Evolutionary conservation across 37 sponge, comb jelly and placozoan species (phyloP), one percentile per base, ranked within the genome.

Genomic region (Corticium candelabrum): DNA sequence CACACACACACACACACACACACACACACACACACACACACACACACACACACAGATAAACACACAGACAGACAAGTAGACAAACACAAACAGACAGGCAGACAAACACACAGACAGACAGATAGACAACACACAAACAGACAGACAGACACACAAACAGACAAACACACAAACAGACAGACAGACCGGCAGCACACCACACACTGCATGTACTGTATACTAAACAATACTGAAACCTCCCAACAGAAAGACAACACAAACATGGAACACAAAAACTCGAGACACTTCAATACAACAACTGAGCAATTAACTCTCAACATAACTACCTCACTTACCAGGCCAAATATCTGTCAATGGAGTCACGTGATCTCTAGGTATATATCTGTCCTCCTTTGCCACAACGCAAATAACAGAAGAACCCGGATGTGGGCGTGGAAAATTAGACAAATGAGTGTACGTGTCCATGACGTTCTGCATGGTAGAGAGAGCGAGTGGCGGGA

Each of bases 351-450:
- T 27, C 2, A 92, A 69, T 5, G 80, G 76, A 41, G 83, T 56
- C 5, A 81, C 74, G 62, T 41, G 31, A 3, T 76, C 32, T n/a
- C 90, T 40, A 21, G 93, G 93, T 2, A 92, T 80, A 72, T 92
- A 92, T 21, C 37, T 40, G 74, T 92, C 93, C 0, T 81, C 75
- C 39, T 82, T 78, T 34, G 93, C 93, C 35, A 80, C 62, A 2
- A 92, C 80, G 77, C 83, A 86, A 0, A 77, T 38, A 21, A 83
- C 78, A 35, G 74, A 35, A 0, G 77, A 35, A 1, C 83, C 77
- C 1, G 67, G 81, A 31, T 82, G 21, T 31, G 93, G 93, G 0
- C 27, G 27, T 0, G 84, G 78, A 80, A 80, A 92, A 72, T 78
- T 39, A 3, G 31, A 38, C 31, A 88, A 77, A 38, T 92, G 93